Evolutionary conservation across 1,140 invertebrate species (phyloP).

Genomic region (Tyrophagus putrescentiae): DNA sequence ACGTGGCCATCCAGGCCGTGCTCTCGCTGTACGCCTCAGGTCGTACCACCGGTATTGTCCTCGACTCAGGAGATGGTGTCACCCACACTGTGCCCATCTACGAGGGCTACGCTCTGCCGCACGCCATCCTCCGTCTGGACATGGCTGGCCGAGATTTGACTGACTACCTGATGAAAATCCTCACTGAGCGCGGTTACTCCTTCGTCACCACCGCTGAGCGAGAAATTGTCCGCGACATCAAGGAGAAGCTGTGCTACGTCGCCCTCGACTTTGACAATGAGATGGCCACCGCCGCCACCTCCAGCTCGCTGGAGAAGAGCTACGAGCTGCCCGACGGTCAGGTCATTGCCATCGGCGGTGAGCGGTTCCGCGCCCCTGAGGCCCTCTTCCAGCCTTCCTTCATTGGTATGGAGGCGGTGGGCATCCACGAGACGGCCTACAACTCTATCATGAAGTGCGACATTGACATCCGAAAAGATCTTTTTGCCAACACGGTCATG

Average conservation of each 20-base stretch:
- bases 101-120: constrained; percentile 47
- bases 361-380: constrained; percentile 43
- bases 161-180: constrained; percentile 42
- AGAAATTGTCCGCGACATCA: constrained; percentile 84
- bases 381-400: constrained; percentile 48
- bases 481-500: constrained; percentile 67
- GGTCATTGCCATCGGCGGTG: constrained; percentile 46
- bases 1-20: constrained; percentile 76
- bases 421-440: constrained; percentile 62
- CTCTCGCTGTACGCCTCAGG: constrained; percentile 79
- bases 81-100: constrained; percentile 78
- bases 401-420: constrained; percentile 66
- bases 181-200: constrained; percentile 37
- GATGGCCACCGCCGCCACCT: constrained; percentile 76
- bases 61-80: constrained; percentile 74
- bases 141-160: constrained; percentile 43
- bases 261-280: constrained; percentile 87
- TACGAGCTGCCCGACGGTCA: constrained; percentile 74
- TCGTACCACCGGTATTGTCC: constrained; percentile 77
- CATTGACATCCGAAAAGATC: constrained; percentile 37
- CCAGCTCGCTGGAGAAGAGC: constrained; percentile 66
- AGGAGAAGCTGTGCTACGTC: constrained; percentile 80
- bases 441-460: constrained; percentile 47
- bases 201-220: constrained; percentile 52
- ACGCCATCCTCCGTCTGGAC: constrained; percentile 40